Evolutionary conservation across 2,797 vertebrate species (phyloP).

Genomic region (Astyanax mexicanus): DNA sequence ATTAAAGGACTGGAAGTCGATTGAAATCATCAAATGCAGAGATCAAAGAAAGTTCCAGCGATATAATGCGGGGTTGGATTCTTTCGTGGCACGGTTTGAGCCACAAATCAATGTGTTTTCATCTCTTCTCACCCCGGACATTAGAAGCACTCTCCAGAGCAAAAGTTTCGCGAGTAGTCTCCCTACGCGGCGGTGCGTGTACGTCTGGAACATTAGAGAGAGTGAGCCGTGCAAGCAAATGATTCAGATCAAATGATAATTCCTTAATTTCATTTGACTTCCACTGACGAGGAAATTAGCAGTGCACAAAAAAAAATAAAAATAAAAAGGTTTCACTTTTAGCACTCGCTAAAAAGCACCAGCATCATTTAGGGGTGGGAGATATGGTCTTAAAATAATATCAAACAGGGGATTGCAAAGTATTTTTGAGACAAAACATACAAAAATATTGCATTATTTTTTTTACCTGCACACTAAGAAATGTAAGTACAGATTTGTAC

Average conservation of each 20-base stretch:
- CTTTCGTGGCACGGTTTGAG: background rate
- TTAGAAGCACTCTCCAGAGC: background rate
- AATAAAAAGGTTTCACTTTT: too few species aligned
- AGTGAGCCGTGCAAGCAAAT: conserved; percentile 19
- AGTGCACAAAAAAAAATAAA: too few species aligned
- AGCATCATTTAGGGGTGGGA: too few species aligned
- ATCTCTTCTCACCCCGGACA: conserved; percentile 3
- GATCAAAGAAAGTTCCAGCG: conserved; percentile 6
- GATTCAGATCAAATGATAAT: conserved; percentile 35
- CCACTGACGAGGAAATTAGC: too few species aligned
- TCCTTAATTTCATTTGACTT: too few species aligned
- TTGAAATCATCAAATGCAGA: background rate
- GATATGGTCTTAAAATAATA: too few species aligned
- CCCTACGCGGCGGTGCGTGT: background rate
- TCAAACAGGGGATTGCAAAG: too few species aligned
- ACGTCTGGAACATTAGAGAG: conserved; percentile 16
- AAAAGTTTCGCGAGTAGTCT: background rate
- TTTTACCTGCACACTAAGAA: too few species aligned
- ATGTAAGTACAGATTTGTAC: too few species aligned
- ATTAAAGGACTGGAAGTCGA: background rate
- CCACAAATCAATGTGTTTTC: background rate
- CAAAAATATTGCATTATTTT: too few species aligned
- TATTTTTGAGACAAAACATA: too few species aligned
- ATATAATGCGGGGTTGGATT: background rate
- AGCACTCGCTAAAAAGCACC: too few species aligned